Conservation (phyloP, 2,888 invertebrate genomes). For the Nemoura dubitans region DNA sequence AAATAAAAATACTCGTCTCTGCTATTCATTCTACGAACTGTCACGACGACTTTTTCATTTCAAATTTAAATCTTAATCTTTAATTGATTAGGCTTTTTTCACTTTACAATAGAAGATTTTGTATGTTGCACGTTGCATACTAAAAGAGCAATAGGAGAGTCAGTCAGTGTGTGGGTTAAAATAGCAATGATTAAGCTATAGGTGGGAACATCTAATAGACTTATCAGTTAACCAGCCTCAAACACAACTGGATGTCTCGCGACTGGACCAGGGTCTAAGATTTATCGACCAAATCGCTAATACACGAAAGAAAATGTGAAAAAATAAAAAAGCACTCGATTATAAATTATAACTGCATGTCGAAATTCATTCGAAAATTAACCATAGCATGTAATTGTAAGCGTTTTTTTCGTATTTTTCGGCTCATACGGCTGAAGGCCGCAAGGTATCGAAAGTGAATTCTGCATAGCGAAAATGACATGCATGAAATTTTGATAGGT, state of each 20-base stretch:
- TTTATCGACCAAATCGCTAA: not conserved
- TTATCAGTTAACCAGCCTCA: not conserved
- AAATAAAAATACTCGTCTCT: not conserved
- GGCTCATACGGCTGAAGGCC: not conserved
- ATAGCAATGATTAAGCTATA: slow-evolving; percentile 7
- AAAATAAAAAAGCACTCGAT: not conserved
- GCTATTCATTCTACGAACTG: not conserved
- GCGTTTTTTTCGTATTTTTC: not conserved
- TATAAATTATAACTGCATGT: not conserved
- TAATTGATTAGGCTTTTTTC: slow-evolving; percentile 12
- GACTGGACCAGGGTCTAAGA: not conserved
- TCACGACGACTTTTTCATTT: not conserved
- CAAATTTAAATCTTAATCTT: slow-evolving; percentile 12
- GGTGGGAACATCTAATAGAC: slow-evolving; percentile 7
- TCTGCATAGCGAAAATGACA: not conserved
- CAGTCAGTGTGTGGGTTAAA: not conserved
- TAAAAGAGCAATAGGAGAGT: not conserved
- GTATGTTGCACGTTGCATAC: not conserved
- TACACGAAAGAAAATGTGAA: not conserved
- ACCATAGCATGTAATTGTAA: not conserved
- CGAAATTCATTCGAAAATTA: not conserved
- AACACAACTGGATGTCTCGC: not conserved
- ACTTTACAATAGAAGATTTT: not conserved
- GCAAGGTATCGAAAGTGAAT: not conserved
- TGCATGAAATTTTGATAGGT: not conserved